Conservation (phyloP, 2,113 vertebrate species). For the Polypterus senegalus region DNA sequence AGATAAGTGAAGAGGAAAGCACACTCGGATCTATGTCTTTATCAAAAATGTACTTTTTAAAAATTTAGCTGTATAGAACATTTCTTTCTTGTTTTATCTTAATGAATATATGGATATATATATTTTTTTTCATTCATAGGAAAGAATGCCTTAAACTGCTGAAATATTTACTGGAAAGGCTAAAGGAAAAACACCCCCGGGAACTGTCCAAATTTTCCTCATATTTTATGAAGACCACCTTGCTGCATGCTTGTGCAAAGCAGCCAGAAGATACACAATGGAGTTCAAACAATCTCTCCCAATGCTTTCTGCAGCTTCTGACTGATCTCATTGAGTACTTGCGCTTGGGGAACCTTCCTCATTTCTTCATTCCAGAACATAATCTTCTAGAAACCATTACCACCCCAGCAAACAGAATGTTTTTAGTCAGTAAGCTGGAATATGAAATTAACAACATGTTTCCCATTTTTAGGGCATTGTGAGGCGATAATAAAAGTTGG, state of each 20-base stretch:
- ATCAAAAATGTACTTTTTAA: too few relatives aligned
- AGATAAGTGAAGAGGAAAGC: too few relatives aligned
- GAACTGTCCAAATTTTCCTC: slow-evolving; percentile 57
- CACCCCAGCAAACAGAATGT: slow-evolving; percentile 12
- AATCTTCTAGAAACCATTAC: slow-evolving; percentile 43
- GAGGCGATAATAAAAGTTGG: background rate
- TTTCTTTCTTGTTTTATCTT: too few relatives aligned
- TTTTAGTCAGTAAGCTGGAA: slow-evolving; percentile 38
- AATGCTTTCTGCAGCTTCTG: slow-evolving; percentile 52
- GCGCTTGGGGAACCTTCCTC: slow-evolving; percentile 23
- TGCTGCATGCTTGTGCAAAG: slow-evolving; percentile 48
- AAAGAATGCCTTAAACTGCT: slow-evolving; percentile 72
- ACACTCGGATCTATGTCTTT: too few relatives aligned
- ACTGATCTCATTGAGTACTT: slow-evolving; percentile 45
- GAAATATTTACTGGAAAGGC: slow-evolving; percentile 58
- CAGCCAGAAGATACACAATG: slow-evolving; percentile 47
- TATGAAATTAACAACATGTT: slow-evolving; percentile 40
- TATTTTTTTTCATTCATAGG: slow-evolving; percentile 33
- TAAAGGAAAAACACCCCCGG: slow-evolving; percentile 44
- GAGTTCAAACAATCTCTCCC: slow-evolving; percentile 24
- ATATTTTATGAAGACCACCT: slow-evolving; percentile 65
- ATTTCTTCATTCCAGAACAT: slow-evolving; percentile 68
- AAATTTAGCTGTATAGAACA: too few relatives aligned
- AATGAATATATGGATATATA: background rate
- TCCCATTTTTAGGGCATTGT: slow-evolving; percentile 43